Evolutionary conservation across 2,888 invertebrate genomes (phyloP).

Genomic region (Sphaerophoria taeniata): DNA sequence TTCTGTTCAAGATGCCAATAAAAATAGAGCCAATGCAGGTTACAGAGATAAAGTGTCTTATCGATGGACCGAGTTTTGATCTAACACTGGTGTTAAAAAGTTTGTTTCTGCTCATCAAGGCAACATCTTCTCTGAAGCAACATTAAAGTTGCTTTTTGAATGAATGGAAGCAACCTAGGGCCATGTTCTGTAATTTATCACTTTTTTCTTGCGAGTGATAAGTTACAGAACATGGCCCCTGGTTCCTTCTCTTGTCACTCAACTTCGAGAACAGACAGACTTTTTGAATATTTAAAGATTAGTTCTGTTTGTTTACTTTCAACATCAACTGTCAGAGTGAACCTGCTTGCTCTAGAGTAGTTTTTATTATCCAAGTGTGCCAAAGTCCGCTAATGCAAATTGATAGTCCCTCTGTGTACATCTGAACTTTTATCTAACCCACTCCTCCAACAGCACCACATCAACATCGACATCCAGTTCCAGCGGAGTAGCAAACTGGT

Average conservation of each 20-base stretch:
- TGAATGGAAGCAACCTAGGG: no score
- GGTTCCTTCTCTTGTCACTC: no score
- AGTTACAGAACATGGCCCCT: no score
- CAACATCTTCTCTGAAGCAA: neutral
- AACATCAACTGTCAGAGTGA: conserved; percentile 28
- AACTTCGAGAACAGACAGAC: neutral
- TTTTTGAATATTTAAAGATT: neutral
- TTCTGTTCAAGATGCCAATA: conserved; percentile 61
- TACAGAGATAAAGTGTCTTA: conserved; percentile 38
- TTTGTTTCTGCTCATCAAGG: neutral
- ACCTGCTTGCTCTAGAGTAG: conserved; percentile 33
- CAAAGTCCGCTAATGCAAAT: conserved; percentile 68
- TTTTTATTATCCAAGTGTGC: conserved; percentile 60
- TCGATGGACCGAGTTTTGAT: conserved; percentile 46
- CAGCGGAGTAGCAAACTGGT: conserved; percentile 34
- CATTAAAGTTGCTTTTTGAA: neutral
- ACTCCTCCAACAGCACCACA: conserved; percentile 32
- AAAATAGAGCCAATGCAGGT: conserved; percentile 61
- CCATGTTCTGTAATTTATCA: no score
- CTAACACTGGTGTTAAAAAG: conserved; percentile 29
- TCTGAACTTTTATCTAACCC: conserved; percentile 56
- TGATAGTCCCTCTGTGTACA: conserved; percentile 55
- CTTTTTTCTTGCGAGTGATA: no score
- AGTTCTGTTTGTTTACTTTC: conserved; percentile 2
- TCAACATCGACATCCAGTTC: neutral